A percentile compares a stretch with the other conserved stretches of the same genome.
These are phyloP conservation scores for Psilanteris sp. DNA, from an alignment of 1,140 invertebrate genomes.

Conservation along the genomic window DNA sequence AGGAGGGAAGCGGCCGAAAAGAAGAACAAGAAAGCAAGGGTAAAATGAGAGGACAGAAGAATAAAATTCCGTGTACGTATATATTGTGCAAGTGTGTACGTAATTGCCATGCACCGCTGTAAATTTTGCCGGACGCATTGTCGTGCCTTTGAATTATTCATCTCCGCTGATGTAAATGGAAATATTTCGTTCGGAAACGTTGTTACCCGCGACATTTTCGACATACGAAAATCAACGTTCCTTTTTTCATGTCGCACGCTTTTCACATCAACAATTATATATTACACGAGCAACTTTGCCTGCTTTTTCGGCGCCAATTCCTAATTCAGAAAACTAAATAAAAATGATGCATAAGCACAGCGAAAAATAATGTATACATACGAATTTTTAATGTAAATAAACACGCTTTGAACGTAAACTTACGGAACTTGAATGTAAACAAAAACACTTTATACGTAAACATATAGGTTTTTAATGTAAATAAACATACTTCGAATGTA, in stretches of 20 bases:
- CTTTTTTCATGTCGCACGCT: slow-evolving; percentile 36
- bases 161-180: slow-evolving; percentile 63
- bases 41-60: slow-evolving; percentile 63
- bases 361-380: too few species aligned
- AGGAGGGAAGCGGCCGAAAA: slow-evolving; percentile 25
- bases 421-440: too few species aligned
- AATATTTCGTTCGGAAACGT: slow-evolving; percentile 64
- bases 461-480: too few species aligned
- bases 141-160: slow-evolving; percentile 66
- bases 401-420: too few species aligned
- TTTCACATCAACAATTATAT: slow-evolving; percentile 2
- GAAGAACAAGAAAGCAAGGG: slow-evolving; percentile 38
- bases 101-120: slow-evolving; percentile 66
- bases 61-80: slow-evolving; percentile 58
- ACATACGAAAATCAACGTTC: slow-evolving; percentile 50
- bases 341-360: too few species aligned
- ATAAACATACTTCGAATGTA: too few species aligned
- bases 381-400: too few species aligned
- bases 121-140: slow-evolving; percentile 65
- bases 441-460: too few species aligned
- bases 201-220: slow-evolving; percentile 55
- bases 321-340: too few species aligned
- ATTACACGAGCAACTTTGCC: too few species aligned
- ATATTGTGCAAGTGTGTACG: slow-evolving; percentile 61
- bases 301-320: too few species aligned